These are phyloP conservation scores for Tetragnatha versicolor DNA, from an alignment of 1,140 invertebrate species.

Conservation along the genomic window DNA sequence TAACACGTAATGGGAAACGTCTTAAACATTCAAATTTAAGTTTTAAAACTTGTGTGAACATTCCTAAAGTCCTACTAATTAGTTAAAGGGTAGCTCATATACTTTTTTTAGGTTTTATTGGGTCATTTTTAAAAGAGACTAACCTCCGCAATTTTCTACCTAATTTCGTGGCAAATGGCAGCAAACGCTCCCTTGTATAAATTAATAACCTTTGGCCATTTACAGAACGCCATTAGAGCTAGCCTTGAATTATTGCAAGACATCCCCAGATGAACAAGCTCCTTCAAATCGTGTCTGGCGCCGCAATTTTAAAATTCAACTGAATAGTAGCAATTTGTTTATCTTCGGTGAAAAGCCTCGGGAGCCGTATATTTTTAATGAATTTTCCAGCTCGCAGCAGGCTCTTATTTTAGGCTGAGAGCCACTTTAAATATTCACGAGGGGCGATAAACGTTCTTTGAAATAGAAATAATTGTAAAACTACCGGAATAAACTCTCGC, in stretches of 20 bases:
- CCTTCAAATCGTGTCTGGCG: not conserved
- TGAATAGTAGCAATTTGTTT: slow-evolving; percentile 27
- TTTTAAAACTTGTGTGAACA: too few species aligned
- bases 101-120: too few species aligned
- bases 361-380: slow-evolving; percentile 23
- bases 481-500: not conserved
- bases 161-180: too few species aligned
- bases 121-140: too few species aligned
- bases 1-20: too few species aligned
- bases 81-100: too few species aligned
- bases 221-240: slow-evolving; percentile 12
- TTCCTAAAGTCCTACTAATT: too few species aligned
- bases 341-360: slow-evolving; percentile 7
- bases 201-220: slow-evolving; percentile 33
- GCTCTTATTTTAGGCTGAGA: slow-evolving; percentile 26
- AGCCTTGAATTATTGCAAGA: slow-evolving; percentile 16
- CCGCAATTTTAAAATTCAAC: slow-evolving; percentile 21
- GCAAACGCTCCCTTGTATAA: too few species aligned
- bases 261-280: slow-evolving; percentile 2
- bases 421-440: slow-evolving; percentile 23
- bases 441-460: slow-evolving; percentile 17
- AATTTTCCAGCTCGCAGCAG: slow-evolving; percentile 4
- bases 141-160: too few species aligned
- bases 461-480: slow-evolving; percentile 32
- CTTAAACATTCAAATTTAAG: too few species aligned